phyloP scores from a whole-genome alignment of 2,113 vertebrate species.

The Eulemur rufifrons region DNA sequence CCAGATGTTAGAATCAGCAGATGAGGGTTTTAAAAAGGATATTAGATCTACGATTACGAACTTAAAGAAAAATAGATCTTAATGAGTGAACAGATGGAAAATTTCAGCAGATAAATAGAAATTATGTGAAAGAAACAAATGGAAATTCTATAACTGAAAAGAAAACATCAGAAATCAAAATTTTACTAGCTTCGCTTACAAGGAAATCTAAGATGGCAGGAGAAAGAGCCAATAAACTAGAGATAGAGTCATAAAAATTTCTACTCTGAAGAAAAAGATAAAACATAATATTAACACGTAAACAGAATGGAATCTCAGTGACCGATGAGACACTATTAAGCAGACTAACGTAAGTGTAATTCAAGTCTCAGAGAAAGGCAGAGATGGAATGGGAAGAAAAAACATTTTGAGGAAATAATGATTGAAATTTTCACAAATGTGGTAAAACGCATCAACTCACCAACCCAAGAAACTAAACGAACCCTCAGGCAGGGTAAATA shows the following conservation, averaged over 20 bases:
- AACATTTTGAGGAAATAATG: neutral
- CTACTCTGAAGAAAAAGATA: neutral
- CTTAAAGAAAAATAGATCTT: neutral
- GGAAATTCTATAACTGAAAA: conserved; percentile 19
- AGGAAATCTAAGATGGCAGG: neutral
- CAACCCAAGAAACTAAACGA: neutral
- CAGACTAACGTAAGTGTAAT: neutral
- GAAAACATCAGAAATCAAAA: conserved; percentile 14
- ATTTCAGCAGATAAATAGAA: neutral
- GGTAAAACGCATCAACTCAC: neutral
- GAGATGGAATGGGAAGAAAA: neutral
- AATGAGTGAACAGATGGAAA: neutral
- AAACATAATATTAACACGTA: neutral
- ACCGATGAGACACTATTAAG: neutral
- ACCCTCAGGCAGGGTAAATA: neutral
- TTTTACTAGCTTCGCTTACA: neutral
- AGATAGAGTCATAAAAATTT: neutral
- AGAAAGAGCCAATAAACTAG: neutral
- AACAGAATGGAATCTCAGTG: neutral
- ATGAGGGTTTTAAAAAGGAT: neutral
- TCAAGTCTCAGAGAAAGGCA: neutral
- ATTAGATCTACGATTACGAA: conserved; percentile 12
- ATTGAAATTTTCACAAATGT: neutral
- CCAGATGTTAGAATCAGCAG: neutral
- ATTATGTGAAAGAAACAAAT: neutral